phyloP scores from a whole-genome alignment of 2,797 vertebrate species.

The Trematomus bernacchii region DNA sequence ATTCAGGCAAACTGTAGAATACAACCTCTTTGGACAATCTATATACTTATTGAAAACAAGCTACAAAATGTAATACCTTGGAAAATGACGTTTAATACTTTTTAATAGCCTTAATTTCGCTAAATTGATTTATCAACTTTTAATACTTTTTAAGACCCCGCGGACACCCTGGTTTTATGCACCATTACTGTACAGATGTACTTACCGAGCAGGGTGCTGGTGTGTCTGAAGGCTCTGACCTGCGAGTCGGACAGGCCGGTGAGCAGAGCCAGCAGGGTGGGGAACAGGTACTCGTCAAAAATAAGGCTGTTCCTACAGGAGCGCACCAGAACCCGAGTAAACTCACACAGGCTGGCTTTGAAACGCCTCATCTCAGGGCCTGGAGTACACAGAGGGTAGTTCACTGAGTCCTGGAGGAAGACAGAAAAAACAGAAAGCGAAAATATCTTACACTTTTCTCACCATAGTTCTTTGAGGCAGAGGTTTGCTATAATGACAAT shows the following conservation, averaged over 20 bases:
- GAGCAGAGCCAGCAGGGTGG: slow-evolving; percentile 87
- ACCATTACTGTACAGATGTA: background rate
- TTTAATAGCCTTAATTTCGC: no score
- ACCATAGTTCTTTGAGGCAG: background rate
- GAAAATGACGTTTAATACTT: no score
- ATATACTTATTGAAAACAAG: no score
- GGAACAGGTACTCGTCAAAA: slow-evolving; percentile 90
- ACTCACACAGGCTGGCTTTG: slow-evolving; percentile 85
- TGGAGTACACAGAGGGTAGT: slow-evolving; percentile 86
- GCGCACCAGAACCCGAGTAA: slow-evolving; percentile 81
- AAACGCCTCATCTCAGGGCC: slow-evolving; percentile 86
- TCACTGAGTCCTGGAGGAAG: slow-evolving; percentile 83
- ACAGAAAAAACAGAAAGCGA: slow-evolving; percentile 23
- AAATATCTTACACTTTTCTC: background rate
- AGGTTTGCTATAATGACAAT: slow-evolving; percentile 41
- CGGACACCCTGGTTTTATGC: background rate
- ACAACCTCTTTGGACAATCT: no score
- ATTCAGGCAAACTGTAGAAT: no score
- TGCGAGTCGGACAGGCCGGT: slow-evolving; percentile 93
- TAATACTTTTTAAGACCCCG: no score
- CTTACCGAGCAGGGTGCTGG: slow-evolving; percentile 92
- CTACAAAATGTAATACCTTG: no score
- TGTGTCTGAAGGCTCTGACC: slow-evolving; percentile 95
- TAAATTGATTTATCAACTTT: no score
- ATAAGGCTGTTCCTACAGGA: slow-evolving; percentile 84